phyloP scores from a whole-genome alignment of 2,888 invertebrate species.

The Eupelmus urozonus region DNA sequence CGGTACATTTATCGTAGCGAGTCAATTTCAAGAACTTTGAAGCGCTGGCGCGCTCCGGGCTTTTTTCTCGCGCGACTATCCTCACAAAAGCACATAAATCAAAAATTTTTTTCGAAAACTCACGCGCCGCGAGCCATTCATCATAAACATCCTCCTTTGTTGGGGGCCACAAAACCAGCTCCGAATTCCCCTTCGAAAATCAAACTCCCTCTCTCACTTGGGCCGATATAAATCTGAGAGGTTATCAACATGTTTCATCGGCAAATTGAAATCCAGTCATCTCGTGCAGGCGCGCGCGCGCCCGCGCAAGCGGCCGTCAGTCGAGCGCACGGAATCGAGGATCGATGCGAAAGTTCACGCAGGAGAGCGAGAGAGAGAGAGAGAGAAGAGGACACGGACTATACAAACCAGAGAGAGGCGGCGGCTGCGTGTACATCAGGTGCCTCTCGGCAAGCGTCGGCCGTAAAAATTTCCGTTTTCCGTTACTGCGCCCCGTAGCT shows the following conservation, averaged over 20 bases:
- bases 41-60: too few species aligned
- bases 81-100: neutral
- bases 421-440: constrained; percentile 2
- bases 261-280: neutral
- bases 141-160: too few species aligned
- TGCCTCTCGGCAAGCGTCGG: constrained; percentile 12
- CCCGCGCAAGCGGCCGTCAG: neutral
- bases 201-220: too few species aligned
- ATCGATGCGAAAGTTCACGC: constrained; percentile 5
- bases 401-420: constrained; percentile 30
- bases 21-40: too few species aligned
- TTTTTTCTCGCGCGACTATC: too few species aligned
- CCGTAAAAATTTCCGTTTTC: constrained; percentile 33
- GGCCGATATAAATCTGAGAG: neutral
- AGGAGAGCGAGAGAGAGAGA: neutral
- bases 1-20: too few species aligned
- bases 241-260: neutral
- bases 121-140: too few species aligned
- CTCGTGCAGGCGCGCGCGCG: neutral
- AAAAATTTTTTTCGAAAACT: neutral
- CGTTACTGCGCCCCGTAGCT: neutral
- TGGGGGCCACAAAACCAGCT: too few species aligned
- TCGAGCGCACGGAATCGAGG: constrained; percentile 25
- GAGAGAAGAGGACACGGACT: neutral
- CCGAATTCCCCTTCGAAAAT: too few species aligned